A percentile compares a stretch with the other conserved stretches of the same genome.
These are phyloP conservation scores for Lasiurus cinereus DNA, from an alignment of 2,113 vertebrate species.

Conservation along the genomic window DNA sequence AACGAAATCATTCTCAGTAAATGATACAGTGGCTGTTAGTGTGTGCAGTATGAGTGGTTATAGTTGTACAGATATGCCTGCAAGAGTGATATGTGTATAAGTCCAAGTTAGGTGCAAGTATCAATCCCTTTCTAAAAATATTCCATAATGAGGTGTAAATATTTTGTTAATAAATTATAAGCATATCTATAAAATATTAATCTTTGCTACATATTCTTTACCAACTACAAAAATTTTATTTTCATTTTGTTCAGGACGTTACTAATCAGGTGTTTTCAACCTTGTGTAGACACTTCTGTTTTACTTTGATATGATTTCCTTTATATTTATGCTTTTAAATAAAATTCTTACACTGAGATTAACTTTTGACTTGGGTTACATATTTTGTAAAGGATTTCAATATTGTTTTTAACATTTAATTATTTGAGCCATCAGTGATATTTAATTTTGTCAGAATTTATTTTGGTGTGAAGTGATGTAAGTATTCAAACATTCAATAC, in stretches of 20 bases:
- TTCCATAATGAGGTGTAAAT: neutral
- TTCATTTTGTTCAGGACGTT: neutral
- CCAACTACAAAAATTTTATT: neutral
- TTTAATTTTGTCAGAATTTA: slow-evolving; percentile 36
- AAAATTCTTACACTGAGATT: neutral
- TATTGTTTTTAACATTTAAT: neutral
- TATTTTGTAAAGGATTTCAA: slow-evolving; percentile 19
- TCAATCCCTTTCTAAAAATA: neutral
- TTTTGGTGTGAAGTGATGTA: neutral
- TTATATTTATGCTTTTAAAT: neutral
- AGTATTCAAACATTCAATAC: neutral
- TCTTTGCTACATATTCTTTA: neutral
- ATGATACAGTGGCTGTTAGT: neutral
- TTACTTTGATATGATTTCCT: neutral
- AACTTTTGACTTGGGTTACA: neutral
- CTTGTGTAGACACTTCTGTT: neutral
- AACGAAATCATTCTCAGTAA: neutral
- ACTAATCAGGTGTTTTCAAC: neutral
- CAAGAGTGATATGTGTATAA: neutral
- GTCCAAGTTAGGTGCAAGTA: neutral
- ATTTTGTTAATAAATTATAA: neutral
- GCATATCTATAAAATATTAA: slow-evolving; percentile 6
- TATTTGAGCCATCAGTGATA: neutral
- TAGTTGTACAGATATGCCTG: too few species aligned
- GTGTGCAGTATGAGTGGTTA: too few species aligned